These are phyloP conservation scores for Calephelis virginiensis DNA, from an alignment of 1,140 invertebrate genomes.

Conservation along the genomic window DNA sequence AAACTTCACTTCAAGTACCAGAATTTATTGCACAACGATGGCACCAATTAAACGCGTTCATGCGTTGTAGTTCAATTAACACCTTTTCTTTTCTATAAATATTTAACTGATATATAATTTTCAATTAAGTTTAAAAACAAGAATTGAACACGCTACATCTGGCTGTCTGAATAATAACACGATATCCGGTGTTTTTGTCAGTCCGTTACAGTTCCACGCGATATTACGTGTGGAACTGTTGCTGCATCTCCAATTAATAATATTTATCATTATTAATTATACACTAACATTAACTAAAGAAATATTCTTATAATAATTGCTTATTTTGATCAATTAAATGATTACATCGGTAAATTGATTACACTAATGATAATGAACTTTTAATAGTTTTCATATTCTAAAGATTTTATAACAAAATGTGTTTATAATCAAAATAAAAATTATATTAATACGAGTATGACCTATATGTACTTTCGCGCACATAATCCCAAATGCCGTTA, in stretches of 20 bases:
- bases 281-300: neutral
- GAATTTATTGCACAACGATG: neutral
- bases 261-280: conserved; percentile 10
- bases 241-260: conserved; percentile 37
- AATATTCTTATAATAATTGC: too few species aligned
- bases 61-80: conserved; percentile 2
- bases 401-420: too few species aligned
- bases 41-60: neutral
- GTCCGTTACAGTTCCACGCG: conserved; percentile 44
- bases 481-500: too few species aligned
- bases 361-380: too few species aligned
- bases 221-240: conserved; percentile 53
- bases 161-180: conserved; percentile 30
- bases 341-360: too few species aligned
- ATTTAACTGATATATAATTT: neutral
- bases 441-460: too few species aligned
- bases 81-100: conserved; percentile 5
- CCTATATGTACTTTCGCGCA: too few species aligned
- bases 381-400: too few species aligned
- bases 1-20: neutral
- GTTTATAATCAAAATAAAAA: too few species aligned
- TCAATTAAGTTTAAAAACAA: conserved; percentile 5
- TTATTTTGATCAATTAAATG: too few species aligned
- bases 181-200: conserved; percentile 35
- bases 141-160: conserved; percentile 9